Evolutionary conservation across 2,888 invertebrate species (phyloP), one percentile per base, ranked within the genome.

Genomic region (Deilephila porcellus): DNA sequence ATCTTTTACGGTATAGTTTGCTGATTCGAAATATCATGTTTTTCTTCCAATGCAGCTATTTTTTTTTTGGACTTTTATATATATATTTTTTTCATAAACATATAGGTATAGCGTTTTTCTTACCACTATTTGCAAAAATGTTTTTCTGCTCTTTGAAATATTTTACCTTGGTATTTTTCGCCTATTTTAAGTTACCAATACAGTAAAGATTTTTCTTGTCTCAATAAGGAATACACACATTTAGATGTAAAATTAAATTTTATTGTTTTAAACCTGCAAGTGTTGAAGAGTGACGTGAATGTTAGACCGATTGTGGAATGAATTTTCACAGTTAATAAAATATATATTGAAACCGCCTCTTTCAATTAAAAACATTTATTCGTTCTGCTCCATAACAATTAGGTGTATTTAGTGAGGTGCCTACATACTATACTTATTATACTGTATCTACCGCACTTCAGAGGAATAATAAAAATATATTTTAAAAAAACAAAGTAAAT

Each of bases 311-410:
- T 88, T 88, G 89, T 91, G 90, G 78, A 87, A 82, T 86, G 82
- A 80, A 82, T 86, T 89, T 91, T 90, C 90, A 90, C 91, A 86
- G 87, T 90, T 85, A 92, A 90, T 91, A 92, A 93, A 90, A 89
- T 89, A 88, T 88, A 84, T 87, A 89, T 88, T 87, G 76, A 84
- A 82, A 82, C 74, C 76, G 78, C 37, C 34, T 77, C 78, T 88
- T 88, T 90, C 81, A 85, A 87, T 87, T 83, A 60, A 73, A 77
- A n/a, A 76, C 75, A 78, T 79, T 79, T 77, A 80, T 77, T 76
- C 73, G 74, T 84, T 85, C 85, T 86, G 83, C 84, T 85, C 84
- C 82, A 74, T 76, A 59, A 73, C 62, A 60, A 71, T 73, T 70
- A 20, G 67, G 25, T 74, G 75, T 76, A 76, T 71, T 34, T 71